Conservation (phyloP, 2,113 vertebrate species). For the Sinocyclocheilus maitianheensis region DNA sequence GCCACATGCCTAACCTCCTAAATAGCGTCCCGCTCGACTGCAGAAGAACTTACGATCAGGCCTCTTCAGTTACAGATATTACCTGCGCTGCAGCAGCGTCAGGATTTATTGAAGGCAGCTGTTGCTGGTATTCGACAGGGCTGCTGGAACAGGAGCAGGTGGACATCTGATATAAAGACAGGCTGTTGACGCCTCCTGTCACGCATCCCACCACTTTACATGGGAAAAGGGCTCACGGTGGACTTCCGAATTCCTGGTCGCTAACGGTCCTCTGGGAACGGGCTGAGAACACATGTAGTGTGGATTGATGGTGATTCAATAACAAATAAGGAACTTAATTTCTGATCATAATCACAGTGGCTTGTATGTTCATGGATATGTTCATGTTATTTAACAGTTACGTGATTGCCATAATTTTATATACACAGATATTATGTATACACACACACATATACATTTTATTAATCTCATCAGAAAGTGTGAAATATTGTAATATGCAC, state of each 20-base stretch:
- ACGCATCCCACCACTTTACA: slow-evolving; percentile 1
- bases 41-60: slow-evolving; percentile 7
- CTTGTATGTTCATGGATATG: too few relatives aligned
- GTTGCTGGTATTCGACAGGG: slow-evolving; percentile 45
- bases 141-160: slow-evolving; percentile 46
- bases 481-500: too few relatives aligned
- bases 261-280: slow-evolving; percentile 52
- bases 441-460: too few relatives aligned
- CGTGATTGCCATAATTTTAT: too few relatives aligned
- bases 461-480: too few relatives aligned
- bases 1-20: slow-evolving; percentile 24
- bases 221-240: neutral
- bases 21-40: slow-evolving; percentile 18
- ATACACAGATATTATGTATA: too few relatives aligned
- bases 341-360: neutral
- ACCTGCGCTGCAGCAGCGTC: slow-evolving; percentile 52
- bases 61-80: slow-evolving; percentile 48
- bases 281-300: slow-evolving; percentile 30
- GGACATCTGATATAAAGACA: slow-evolving; percentile 40
- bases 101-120: slow-evolving; percentile 57
- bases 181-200: slow-evolving; percentile 43
- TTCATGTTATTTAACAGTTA: too few relatives aligned
- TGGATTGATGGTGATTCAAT: neutral
- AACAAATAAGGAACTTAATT: neutral
- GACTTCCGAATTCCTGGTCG: neutral